A percentile compares a stretch with the other conserved stretches of the same genome.
Evolutionary conservation across 2,113 vertebrate genomes (phyloP).

Genomic region (Apodemus sylvaticus): DNA sequence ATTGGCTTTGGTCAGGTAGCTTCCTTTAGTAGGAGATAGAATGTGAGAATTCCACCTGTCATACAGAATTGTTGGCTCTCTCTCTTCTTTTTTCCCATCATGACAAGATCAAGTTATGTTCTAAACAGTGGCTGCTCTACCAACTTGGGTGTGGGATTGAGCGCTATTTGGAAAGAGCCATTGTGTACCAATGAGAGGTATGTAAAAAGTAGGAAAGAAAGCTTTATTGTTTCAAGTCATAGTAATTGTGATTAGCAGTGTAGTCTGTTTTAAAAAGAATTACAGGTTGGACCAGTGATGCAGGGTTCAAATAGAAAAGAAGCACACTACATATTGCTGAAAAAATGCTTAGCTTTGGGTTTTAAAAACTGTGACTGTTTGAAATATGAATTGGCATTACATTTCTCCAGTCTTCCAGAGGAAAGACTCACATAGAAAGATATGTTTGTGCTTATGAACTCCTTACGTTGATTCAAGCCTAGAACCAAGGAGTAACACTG

Average conservation of each 20-base stretch:
- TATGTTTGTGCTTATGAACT: not conserved
- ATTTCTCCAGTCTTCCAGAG: not conserved
- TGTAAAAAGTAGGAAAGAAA: not conserved
- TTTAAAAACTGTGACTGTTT: not conserved
- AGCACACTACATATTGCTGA: not conserved
- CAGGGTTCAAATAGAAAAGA: not conserved
- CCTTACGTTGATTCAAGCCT: not conserved
- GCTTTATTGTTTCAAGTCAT: not conserved
- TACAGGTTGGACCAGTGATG: not conserved
- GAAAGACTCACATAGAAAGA: not conserved
- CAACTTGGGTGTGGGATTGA: not conserved
- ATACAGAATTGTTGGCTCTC: not conserved
- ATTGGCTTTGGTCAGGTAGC: not conserved
- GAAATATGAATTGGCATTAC: not conserved
- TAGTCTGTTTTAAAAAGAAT: not conserved
- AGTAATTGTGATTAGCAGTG: not conserved
- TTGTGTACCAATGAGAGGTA: not conserved
- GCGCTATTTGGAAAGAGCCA: not conserved
- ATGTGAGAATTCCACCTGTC: not conserved
- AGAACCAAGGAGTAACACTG: not conserved
- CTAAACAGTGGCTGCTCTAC: not conserved
- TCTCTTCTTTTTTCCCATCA: conserved; percentile 13
- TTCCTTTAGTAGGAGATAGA: conserved; percentile 16
- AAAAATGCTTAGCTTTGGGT: not conserved
- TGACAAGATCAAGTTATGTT: not conserved